Conservation (phyloP, 64 coral and sea anemone species). For the Stichodactyla helianthus region DNA sequence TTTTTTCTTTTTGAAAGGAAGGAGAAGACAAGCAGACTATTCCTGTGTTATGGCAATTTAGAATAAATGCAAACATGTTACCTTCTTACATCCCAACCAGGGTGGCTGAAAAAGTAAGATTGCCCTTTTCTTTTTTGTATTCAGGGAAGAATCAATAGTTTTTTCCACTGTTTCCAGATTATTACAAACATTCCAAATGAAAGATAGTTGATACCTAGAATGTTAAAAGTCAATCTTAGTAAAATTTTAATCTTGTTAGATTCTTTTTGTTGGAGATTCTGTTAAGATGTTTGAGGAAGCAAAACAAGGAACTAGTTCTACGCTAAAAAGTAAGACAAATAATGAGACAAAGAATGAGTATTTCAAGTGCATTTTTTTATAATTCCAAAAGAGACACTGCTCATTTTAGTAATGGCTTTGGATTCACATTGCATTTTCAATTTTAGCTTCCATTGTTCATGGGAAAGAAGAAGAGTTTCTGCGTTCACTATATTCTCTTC, state of each 20-base stretch:
- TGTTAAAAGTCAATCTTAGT: background rate
- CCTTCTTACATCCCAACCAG: conserved; percentile 95
- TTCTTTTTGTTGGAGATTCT: conserved; percentile 95
- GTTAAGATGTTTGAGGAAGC: conserved; percentile 96
- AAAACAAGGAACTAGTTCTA: conserved; percentile 28
- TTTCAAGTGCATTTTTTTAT: background rate
- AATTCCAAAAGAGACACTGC: background rate
- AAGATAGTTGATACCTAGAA: background rate
- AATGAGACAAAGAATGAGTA: no score
- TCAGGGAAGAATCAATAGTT: background rate
- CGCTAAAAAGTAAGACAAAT: conserved; percentile 1
- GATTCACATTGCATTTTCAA: background rate
- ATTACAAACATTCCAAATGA: no score
- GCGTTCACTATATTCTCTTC: conserved; percentile 68
- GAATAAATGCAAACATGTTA: conserved; percentile 87
- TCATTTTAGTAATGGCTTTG: background rate
- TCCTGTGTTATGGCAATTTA: conserved; percentile 52
- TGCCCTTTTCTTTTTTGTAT: background rate
- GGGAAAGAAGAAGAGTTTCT: conserved; percentile 79
- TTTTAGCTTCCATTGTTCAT: conserved; percentile 62
- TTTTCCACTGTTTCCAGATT: background rate
- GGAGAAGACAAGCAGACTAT: conserved; percentile 46
- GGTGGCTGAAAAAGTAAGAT: conserved; percentile 86
- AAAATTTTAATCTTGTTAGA: conserved; percentile 20
- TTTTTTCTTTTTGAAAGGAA: conserved; percentile 39